Evolutionary conservation across 2,797 vertebrate species (phyloP).

Genomic region (Sebastes cheni): DNA sequence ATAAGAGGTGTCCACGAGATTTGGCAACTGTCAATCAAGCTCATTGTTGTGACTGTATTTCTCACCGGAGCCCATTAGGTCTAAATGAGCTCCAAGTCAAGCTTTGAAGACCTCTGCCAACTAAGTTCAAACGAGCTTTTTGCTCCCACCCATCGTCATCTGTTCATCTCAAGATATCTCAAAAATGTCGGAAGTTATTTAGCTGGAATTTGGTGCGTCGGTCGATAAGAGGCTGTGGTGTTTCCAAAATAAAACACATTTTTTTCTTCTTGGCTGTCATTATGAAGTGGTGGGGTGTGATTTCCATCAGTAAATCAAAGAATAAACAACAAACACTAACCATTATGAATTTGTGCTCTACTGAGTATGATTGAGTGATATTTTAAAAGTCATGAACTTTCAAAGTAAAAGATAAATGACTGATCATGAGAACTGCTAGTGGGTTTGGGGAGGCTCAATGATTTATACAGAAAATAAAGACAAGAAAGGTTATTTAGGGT

Average conservation of each 20-base stretch:
- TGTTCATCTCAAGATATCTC: not conserved
- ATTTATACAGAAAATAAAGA: not conserved
- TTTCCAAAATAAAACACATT: not conserved
- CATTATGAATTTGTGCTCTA: not conserved
- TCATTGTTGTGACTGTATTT: not conserved
- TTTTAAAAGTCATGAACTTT: not conserved
- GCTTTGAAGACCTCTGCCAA: not conserved
- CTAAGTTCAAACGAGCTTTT: not conserved
- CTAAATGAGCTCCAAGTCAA: not conserved
- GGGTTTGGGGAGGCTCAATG: not conserved
- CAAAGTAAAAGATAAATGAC: not conserved
- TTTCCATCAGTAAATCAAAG: not conserved
- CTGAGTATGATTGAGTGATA: not conserved
- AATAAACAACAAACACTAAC: not conserved
- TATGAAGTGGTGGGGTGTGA: not conserved
- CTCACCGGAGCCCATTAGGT: not conserved
- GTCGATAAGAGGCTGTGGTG: not conserved
- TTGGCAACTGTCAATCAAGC: conserved; percentile 17
- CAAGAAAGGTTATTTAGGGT: not conserved
- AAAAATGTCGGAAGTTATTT: not conserved
- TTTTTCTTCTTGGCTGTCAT: not conserved
- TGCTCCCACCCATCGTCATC: not conserved
- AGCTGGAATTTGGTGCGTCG: not conserved
- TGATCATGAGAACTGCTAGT: not conserved
- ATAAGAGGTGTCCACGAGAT: conserved; percentile 4